These are phyloP conservation scores for Tanypteryx hageni DNA, from an alignment of 2,888 invertebrate species.

Conservation along the genomic window DNA sequence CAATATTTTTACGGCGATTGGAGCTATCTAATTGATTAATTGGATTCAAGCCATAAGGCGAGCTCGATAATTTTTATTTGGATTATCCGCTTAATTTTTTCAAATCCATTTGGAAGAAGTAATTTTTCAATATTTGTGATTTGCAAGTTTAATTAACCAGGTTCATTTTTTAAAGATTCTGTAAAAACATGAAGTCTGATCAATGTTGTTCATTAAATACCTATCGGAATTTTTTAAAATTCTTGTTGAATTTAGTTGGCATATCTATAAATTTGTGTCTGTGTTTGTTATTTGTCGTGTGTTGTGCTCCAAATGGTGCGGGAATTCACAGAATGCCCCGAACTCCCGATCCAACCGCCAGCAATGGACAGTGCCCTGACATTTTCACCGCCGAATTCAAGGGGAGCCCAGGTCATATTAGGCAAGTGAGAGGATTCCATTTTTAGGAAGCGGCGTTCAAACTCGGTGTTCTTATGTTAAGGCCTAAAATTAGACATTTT, in stretches of 20 bases:
- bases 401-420: constrained; percentile 73
- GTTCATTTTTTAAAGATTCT: not conserved
- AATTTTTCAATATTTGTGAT: not conserved
- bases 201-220: too few relatives aligned
- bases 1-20: too few relatives aligned
- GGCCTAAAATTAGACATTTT: too few relatives aligned
- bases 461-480: too few relatives aligned
- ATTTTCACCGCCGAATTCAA: constrained; percentile 70
- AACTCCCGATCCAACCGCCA: constrained; percentile 56
- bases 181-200: not conserved
- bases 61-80: too few relatives aligned
- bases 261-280: too few relatives aligned
- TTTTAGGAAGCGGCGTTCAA: not conserved
- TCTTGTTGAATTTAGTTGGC: too few relatives aligned
- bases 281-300: not conserved
- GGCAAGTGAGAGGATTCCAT: constrained; percentile 70
- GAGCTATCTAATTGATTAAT: too few relatives aligned
- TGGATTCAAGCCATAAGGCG: too few relatives aligned
- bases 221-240: too few relatives aligned
- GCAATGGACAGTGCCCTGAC: constrained; percentile 65
- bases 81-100: too few relatives aligned
- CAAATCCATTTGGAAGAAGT: not conserved
- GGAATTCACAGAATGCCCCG: constrained; percentile 64
- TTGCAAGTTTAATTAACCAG: not conserved
- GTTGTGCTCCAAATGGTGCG: not conserved